These are phyloP conservation scores for Megastigmus dorsalis DNA, from an alignment of 2,888 invertebrate species.

Conservation along the genomic window DNA sequence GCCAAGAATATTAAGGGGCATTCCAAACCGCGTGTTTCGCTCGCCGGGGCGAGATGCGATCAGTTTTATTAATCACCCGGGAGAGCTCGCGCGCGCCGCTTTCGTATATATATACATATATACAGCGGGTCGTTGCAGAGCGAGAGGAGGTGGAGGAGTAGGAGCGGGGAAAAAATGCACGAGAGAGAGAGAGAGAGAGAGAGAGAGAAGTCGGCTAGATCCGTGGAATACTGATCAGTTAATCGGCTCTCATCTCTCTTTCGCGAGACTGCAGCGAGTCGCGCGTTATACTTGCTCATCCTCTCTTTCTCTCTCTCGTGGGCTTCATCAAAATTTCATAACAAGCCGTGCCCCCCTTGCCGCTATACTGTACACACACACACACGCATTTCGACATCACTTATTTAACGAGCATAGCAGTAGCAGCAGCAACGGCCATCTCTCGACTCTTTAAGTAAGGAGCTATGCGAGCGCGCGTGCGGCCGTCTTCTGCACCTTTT, in stretches of 20 bases:
- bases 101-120: too few relatives aligned
- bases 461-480: too few relatives aligned
- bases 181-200: slow-evolving; percentile 20
- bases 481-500: too few relatives aligned
- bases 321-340: slow-evolving; percentile 58
- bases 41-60: slow-evolving; percentile 48
- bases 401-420: slow-evolving; percentile 58
- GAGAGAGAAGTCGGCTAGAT: slow-evolving; percentile 15
- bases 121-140: too few relatives aligned
- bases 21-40: slow-evolving; percentile 51
- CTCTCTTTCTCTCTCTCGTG: too few relatives aligned
- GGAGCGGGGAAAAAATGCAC: slow-evolving; percentile 30
- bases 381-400: slow-evolving; percentile 57
- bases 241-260: slow-evolving; percentile 48
- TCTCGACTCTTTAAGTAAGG: too few relatives aligned
- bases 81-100: not conserved
- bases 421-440: too few relatives aligned
- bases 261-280: too few relatives aligned
- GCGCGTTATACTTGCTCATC: too few relatives aligned
- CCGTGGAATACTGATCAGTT: slow-evolving; percentile 57
- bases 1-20: slow-evolving; percentile 56
- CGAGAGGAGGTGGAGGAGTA: too few relatives aligned
- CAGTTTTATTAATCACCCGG: slow-evolving; percentile 56
- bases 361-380: too few relatives aligned
- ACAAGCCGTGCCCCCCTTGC: slow-evolving; percentile 48